phyloP scores from a whole-genome alignment of 2,888 invertebrate genomes.

The Ichneumoninae sp. region DNA sequence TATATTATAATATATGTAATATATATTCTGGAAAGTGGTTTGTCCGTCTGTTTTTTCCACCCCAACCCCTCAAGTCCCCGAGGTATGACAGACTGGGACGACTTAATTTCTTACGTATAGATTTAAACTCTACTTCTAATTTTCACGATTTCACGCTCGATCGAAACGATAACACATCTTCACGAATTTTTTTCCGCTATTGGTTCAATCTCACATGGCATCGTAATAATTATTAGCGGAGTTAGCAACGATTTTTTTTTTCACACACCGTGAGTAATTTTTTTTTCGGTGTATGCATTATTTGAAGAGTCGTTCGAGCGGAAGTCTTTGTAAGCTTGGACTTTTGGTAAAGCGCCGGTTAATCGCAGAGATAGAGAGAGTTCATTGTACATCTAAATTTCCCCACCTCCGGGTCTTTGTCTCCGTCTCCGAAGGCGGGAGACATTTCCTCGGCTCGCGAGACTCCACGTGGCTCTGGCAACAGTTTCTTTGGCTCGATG shows the following conservation, averaged over 20 bases:
- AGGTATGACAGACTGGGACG: too few relatives aligned
- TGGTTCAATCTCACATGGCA: not conserved
- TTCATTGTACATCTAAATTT: conserved; percentile 50
- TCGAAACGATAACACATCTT: too few relatives aligned
- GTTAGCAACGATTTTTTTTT: not conserved
- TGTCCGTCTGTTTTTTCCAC: too few relatives aligned
- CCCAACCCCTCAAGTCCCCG: too few relatives aligned
- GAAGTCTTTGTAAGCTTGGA: not conserved
- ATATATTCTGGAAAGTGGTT: too few relatives aligned
- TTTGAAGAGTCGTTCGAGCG: not conserved
- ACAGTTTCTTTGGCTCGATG: conserved; percentile 59
- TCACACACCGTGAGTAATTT: not conserved
- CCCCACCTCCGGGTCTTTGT: conserved; percentile 10
- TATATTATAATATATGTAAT: too few relatives aligned
- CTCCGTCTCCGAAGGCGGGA: conserved; percentile 13
- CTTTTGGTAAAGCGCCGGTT: conserved; percentile 33
- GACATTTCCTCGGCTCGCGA: conserved; percentile 21
- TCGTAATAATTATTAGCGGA: not conserved
- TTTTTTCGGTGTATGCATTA: not conserved
- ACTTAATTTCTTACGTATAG: too few relatives aligned
- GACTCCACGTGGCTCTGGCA: conserved; percentile 64
- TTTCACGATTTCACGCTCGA: too few relatives aligned
- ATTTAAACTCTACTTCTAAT: too few relatives aligned
- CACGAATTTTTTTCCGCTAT: too few relatives aligned
- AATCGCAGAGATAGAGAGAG: conserved; percentile 16